Conservation (phyloP, 2,888 invertebrate species). For the Eupithecia inturbata region DNA sequence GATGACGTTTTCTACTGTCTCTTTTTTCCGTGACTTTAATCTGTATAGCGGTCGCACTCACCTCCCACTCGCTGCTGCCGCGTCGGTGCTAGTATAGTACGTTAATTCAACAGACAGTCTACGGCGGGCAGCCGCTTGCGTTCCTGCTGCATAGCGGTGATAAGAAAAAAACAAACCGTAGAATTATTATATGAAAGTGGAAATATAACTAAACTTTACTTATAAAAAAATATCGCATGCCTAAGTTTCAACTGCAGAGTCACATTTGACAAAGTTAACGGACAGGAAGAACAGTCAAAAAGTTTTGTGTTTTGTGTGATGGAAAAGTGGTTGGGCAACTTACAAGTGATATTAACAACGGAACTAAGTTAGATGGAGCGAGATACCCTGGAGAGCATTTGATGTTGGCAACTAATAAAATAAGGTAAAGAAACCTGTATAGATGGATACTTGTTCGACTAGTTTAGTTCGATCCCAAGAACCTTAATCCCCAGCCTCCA, state of each 20-base stretch:
- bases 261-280: conserved; percentile 40
- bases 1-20: conserved; percentile 64
- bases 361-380: conserved; percentile 64
- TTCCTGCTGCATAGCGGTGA: conserved; percentile 55
- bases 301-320: conserved; percentile 76
- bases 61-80: conserved; percentile 73
- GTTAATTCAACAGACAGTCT: conserved; percentile 76
- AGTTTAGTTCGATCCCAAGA: conserved; percentile 54
- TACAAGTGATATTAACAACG: conserved; percentile 55
- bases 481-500: conserved; percentile 45
- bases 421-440: conserved; percentile 80
- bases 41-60: conserved; percentile 66
- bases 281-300: conserved; percentile 50
- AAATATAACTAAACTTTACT: conserved; percentile 17
- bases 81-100: conserved; percentile 68
- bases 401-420: conserved; percentile 73
- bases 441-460: conserved; percentile 69
- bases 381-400: conserved; percentile 67
- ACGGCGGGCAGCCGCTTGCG: conserved; percentile 74
- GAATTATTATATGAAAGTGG: conserved; percentile 44
- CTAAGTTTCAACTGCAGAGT: conserved; percentile 24
- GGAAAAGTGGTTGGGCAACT: conserved; percentile 66
- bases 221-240: conserved; percentile 21
- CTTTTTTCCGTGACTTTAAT: conserved; percentile 53
- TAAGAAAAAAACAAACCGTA: conserved; percentile 53